Evolutionary conservation across 2,113 vertebrate species (phyloP), one percentile per base, ranked within the genome.

Genomic region (Gallinago media): DNA sequence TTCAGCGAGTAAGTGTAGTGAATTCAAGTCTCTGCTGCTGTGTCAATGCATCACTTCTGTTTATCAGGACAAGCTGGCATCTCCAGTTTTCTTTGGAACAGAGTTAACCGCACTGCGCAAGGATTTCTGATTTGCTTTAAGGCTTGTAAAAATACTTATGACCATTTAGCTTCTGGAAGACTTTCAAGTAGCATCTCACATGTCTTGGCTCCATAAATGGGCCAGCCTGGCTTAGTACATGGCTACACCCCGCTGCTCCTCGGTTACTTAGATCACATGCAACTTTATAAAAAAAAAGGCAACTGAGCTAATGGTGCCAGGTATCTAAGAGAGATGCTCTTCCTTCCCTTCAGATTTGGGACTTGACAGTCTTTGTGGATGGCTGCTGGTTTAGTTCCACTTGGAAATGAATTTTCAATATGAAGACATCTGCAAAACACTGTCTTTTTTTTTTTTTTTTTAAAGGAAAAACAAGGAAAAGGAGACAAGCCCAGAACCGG

Each of bases 1-100:
- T 65, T 42, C 56, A 76, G 3, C 0, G 9, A n/a, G 12, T 6
- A 44, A 72, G 34, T 5, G 26, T 16, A 68, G 26, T 0, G 0
- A 88, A 55, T 14, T 65, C 54, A 65, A 18, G 8, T 8, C 18
- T 56, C n/a, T 34, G 26, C 71, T 83, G 67, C 86, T 72, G 34
- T 20, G 79, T 20, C 56, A 55, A 8, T 12, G 42, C 50, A 62
- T 14, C 2, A 0, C 34, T 84, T 82, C 2, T 52, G 34, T 65
- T 76, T 34, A 31, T 34, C 26, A 72, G 47, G 15, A 75, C 2
- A 2, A 46, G 47, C 4, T 38, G 85, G 44, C 62, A 83, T n/a
- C 52, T 80, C n/a, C 59, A 20, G 1, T 56, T 65, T 65, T 75
- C 58, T 74, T 73, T 15, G 9, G 49, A 61, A 29, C 32, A 67